phyloP scores from a whole-genome alignment of 2,888 invertebrate species.

The Pteria penguin region DNA sequence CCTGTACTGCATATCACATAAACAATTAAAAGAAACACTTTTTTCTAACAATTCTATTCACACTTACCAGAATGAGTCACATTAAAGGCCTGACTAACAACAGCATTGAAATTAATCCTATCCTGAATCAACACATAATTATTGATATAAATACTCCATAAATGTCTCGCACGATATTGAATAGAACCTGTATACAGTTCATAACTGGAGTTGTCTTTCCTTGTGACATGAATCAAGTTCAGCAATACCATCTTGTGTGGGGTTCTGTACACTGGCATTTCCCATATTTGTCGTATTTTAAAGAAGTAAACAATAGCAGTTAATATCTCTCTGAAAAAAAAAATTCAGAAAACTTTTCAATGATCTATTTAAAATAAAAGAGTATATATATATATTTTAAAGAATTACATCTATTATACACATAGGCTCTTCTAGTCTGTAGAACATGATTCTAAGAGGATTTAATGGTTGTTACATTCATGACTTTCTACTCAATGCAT shows the following conservation, averaged over 20 bases:
- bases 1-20: no score
- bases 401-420: no score
- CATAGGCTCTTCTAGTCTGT: no score
- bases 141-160: conserved; percentile 40
- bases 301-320: conserved; percentile 52
- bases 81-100: conserved; percentile 25
- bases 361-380: no score
- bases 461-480: no score
- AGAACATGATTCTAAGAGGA: no score
- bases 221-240: conserved; percentile 19
- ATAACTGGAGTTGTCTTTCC: conserved; percentile 7
- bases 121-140: conserved; percentile 41
- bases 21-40: no score
- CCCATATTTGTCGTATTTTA: conserved; percentile 36
- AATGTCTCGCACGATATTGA: conserved; percentile 24
- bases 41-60: no score
- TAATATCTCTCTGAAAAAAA: conserved; percentile 43
- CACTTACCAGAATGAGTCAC: no score
- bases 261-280: conserved; percentile 42
- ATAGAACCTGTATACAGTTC: conserved; percentile 22
- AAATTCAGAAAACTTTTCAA: no score
- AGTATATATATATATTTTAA: no score
- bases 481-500: no score
- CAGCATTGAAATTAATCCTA: conserved; percentile 23
- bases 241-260: conserved; percentile 29